Evolutionary conservation across 2,888 invertebrate genomes (phyloP).

Genomic region (Chrysomela aeneicollis): DNA sequence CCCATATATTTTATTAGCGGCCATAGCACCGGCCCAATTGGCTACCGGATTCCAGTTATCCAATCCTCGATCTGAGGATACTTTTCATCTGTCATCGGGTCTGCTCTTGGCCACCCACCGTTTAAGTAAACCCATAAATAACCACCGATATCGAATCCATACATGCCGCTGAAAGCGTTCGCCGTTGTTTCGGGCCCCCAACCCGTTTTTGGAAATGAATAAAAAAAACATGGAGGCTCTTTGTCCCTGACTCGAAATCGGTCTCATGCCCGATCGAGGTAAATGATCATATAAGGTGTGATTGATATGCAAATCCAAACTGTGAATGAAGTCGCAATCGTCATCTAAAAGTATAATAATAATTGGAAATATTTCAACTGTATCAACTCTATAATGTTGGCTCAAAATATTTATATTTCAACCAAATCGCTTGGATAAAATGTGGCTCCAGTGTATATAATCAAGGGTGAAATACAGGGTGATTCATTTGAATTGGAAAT

Average conservation of each 20-base stretch:
- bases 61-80: conserved; percentile 62
- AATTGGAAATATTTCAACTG: too few species aligned
- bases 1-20: conserved; percentile 47
- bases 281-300: background rate
- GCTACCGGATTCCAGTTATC: conserved; percentile 63
- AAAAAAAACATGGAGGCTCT: conserved; percentile 39
- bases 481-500: too few species aligned
- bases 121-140: conserved; percentile 59
- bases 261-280: background rate
- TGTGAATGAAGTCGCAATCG: too few species aligned
- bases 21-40: conserved; percentile 60
- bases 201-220: conserved; percentile 56
- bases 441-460: too few species aligned
- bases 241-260: conserved; percentile 1
- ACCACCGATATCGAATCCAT: conserved; percentile 57
- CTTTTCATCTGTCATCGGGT: conserved; percentile 62
- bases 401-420: too few species aligned
- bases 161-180: conserved; percentile 38
- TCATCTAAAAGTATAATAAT: too few species aligned
- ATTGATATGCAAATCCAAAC: background rate
- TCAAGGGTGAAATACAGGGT: too few species aligned
- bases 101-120: conserved; percentile 60
- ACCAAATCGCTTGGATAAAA: too few species aligned
- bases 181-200: conserved; percentile 41
- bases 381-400: too few species aligned